phyloP scores from a whole-genome alignment of 2,113 vertebrate species.

The Lagenorhynchus albirostris region DNA sequence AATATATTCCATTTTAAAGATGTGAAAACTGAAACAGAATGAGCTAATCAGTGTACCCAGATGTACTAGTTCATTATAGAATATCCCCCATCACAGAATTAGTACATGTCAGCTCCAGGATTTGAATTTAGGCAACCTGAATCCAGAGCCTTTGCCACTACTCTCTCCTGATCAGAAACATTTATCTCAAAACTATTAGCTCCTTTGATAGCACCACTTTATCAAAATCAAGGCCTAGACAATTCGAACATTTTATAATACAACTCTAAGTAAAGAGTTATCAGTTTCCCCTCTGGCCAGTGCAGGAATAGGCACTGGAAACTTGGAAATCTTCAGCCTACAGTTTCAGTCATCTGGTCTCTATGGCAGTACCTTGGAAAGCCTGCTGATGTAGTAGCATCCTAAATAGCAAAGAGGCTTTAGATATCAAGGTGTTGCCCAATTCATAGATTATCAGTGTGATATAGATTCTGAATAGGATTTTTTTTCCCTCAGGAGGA shows the following conservation, averaged over 20 bases:
- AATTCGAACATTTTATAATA: not conserved
- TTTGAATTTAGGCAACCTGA: not conserved
- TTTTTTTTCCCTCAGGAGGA: not conserved
- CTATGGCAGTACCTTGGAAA: not conserved
- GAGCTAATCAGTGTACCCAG: not conserved
- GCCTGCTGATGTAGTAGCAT: fast-evolving
- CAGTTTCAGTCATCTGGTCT: not conserved
- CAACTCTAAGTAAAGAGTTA: not conserved
- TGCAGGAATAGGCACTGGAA: not conserved
- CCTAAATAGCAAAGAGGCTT: fast-evolving
- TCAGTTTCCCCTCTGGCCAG: not conserved
- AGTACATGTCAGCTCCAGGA: not conserved
- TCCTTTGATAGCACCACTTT: not conserved
- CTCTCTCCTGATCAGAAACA: not conserved
- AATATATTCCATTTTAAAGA: not conserved
- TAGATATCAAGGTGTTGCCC: not conserved
- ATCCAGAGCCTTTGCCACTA: not conserved
- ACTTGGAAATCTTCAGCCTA: not conserved
- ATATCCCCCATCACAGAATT: not conserved
- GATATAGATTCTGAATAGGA: not conserved
- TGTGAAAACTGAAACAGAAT: not conserved
- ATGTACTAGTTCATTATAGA: not conserved
- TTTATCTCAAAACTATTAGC: not conserved
- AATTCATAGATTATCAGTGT: not conserved
- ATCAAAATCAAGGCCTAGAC: not conserved